Base-by-base conservation (phyloP, 2,888 invertebrate species). In the Morpho achilles region DNA sequence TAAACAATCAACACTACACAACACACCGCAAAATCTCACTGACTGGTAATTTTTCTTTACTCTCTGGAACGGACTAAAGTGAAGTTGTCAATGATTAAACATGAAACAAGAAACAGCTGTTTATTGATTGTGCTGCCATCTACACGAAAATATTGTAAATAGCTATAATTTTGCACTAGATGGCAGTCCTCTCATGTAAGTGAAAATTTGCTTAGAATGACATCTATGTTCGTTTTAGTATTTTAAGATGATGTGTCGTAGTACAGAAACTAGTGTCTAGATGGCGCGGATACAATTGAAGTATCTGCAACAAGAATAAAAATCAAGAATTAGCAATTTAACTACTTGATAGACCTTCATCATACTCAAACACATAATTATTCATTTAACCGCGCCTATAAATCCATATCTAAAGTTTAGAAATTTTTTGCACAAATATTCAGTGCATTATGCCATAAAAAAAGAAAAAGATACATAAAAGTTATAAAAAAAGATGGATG, bases 31-130 rank as follows among this genome's bases (percentile, higher is more conserved):
- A 74, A 73, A 67, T 75, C 69, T 74, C 65, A 77, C 75, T 76
- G 69, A 68, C 69, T 74, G 42, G 46, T 64, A 59, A 68, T 66
- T 71, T 71, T 67, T 77, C 71, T 68, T 56, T 70, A 68, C 64
- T 72, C 72, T 65, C 64, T 70, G 61, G 67, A 63, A 63, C 63
- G 62, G 70, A 69, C 65, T 65, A 67, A 66, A 62, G 69, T 82
- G 84, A 85, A 84, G 82, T 80, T 82, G 68, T 72, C 72, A 68
- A 67, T 76, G 74, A 63, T 32, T 70, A 77, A 75, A 70, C 72
- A 79, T 80, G 77, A 79, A 72, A 72, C 65, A 66, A 60, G 60
- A 63, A 79, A 80, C 84, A 85, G 85, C 86, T 86, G 84, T 79
- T 84, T 47, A 68, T 49, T 5, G 45, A 10, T 10, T 53, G 52